Base-by-base conservation (phyloP, 2,797 vertebrate species). In the Amblyraja radiata region DNA sequence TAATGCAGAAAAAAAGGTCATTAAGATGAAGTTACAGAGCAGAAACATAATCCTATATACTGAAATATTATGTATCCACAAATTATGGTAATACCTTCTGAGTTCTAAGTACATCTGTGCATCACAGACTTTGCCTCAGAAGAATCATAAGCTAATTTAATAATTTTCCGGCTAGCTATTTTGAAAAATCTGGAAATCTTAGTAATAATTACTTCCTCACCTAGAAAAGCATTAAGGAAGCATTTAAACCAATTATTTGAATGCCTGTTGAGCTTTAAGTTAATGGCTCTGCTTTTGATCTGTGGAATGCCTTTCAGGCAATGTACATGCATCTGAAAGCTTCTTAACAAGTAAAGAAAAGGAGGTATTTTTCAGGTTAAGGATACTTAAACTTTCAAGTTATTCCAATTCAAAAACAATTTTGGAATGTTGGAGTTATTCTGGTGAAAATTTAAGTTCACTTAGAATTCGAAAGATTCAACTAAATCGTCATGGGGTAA, bases 291-390 rank as follows among this genome's bases (percentile, higher is more conserved):
- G 46, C 39, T 76, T 36, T 92, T 92, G 39, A 36, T n/a, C 58
- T 92, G 71, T 36, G n/a, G n/a, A 88, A 68, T 88, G 61, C 84
- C n/a, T 65, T 36, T 88, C 68, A 25, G 61, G 84, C 36, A 91
- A 91, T 46, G 18, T 18, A 6, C 36, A 28, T 54, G 90, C 68
- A 92, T 58, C 68, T 76, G 71, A 71, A 92, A 54, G 1, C 71
- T 74, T 25, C n/a, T 76, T 16, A 76, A n/a, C 54, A 54, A 25
- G 5, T 54, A 28, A 54, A 28, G 71, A 92, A 76, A 92, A 92
- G 14, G 23, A n/a, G 10, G 28, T 14, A 1, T 80, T 36, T 58
- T 54, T 25, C 54, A 11, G n/a, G 25, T 39, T 13, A 58, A 92
- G 25, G 90, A 36, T 76, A n/a, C 68, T 92, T 36, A 74, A 73